A percentile compares a stretch with the other conserved stretches of the same genome.
These are phyloP conservation scores for Tillus elongatus DNA, from an alignment of 2,888 invertebrate genomes.

Conservation along the genomic window DNA sequence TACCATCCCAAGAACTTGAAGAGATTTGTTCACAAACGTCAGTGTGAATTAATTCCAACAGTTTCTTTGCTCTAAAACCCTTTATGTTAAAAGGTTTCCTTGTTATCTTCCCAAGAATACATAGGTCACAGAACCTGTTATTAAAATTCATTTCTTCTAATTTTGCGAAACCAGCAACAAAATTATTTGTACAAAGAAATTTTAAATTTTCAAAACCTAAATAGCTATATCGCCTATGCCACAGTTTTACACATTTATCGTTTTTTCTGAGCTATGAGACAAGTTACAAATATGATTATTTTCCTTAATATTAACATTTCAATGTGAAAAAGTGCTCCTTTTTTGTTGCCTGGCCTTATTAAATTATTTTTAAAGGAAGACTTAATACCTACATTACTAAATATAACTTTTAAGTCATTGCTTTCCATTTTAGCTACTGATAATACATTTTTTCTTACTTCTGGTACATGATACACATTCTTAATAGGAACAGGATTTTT, in stretches of 20 bases:
- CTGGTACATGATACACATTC: conserved; percentile 7
- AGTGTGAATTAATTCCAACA: conserved; percentile 9
- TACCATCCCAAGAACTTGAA: neutral
- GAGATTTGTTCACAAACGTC: conserved; percentile 6
- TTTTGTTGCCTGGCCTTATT: neutral
- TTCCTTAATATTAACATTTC: conserved; percentile 2
- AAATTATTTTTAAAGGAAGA: neutral
- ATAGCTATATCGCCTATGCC: conserved; percentile 6
- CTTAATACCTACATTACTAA: conserved; percentile 4
- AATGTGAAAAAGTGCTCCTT: neutral
- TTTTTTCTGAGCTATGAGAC: too few species aligned
- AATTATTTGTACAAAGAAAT: neutral
- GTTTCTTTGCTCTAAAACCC: conserved; percentile 8
- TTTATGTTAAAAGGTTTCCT: conserved; percentile 7
- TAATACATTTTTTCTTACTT: conserved; percentile 6
- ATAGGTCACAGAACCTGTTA: neutral
- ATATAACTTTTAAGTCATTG: conserved; percentile 6
- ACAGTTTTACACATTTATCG: too few species aligned
- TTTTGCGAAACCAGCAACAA: neutral
- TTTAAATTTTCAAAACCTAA: too few species aligned
- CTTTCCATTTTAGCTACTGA: conserved; percentile 7
- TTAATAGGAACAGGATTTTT: too few species aligned
- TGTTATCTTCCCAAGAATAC: conserved; percentile 4
- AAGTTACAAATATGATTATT: too few species aligned
- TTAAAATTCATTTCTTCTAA: neutral